These are phyloP conservation scores for Guaruba guarouba DNA, from an alignment of 2,113 vertebrate genomes.

Conservation along the genomic window DNA sequence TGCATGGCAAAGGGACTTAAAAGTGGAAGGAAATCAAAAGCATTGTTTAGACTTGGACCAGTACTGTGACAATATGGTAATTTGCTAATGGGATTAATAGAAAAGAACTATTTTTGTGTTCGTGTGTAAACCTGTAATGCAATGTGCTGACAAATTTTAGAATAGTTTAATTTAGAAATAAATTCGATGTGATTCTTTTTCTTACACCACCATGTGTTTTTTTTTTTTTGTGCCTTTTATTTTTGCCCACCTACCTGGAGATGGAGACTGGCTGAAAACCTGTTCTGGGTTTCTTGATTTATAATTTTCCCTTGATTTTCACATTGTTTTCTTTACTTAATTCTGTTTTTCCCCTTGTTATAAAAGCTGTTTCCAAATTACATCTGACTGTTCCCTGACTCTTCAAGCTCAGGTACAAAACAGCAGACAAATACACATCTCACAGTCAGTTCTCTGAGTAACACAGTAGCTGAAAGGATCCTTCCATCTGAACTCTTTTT, in stretches of 20 bases:
- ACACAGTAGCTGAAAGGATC: background rate
- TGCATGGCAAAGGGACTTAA: background rate
- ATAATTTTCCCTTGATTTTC: background rate
- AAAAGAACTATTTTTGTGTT: background rate
- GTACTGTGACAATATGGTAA: background rate
- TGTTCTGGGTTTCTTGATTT: background rate
- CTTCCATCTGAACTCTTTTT: conserved; percentile 34
- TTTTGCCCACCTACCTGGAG: background rate
- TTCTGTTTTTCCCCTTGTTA: background rate
- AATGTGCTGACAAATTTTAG: background rate
- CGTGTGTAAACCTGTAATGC: background rate
- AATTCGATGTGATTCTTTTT: background rate
- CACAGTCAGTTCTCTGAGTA: background rate
- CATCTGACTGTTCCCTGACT: background rate
- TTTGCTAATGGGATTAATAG: background rate
- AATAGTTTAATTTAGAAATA: background rate
- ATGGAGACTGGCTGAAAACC: background rate
- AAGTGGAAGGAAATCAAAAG: background rate
- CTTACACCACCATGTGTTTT: background rate
- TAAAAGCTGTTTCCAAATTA: background rate
- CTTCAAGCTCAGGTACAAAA: background rate
- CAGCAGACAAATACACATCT: background rate
- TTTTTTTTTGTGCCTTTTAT: background rate
- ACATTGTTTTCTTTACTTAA: background rate
- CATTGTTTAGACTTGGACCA: background rate